These are phyloP conservation scores for Oryzias melastigma DNA, from an alignment of 2,113 vertebrate genomes.

Conservation along the genomic window DNA sequence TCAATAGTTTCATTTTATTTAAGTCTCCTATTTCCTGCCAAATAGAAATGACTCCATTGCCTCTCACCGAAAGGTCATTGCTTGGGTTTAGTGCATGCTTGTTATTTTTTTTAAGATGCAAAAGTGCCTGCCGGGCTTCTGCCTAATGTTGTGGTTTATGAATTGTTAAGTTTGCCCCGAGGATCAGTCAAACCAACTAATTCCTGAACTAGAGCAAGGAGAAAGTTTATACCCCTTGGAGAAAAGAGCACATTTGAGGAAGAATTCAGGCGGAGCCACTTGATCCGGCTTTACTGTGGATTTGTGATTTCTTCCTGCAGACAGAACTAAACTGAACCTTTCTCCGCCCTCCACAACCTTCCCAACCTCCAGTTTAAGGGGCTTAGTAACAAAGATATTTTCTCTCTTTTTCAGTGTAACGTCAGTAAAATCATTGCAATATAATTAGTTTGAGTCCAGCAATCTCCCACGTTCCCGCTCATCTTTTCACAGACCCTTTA, in stretches of 20 bases:
- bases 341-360: slow-evolving; percentile 4
- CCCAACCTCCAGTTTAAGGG: too few species aligned
- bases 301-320: slow-evolving; percentile 40
- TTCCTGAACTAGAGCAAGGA: slow-evolving; percentile 27
- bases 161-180: slow-evolving; percentile 31
- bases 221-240: slow-evolving; percentile 42
- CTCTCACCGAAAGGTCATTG: too few species aligned
- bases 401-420: too few species aligned
- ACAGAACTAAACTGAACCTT: slow-evolving; percentile 35
- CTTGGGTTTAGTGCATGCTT: too few species aligned
- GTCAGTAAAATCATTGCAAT: too few species aligned
- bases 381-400: too few species aligned
- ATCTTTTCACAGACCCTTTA: slow-evolving; percentile 19
- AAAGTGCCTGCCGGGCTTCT: slow-evolving; percentile 13
- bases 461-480: slow-evolving; percentile 2
- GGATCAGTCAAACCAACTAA: slow-evolving; percentile 32
- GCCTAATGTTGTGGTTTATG: slow-evolving; percentile 8
- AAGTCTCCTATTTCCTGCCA: too few species aligned
- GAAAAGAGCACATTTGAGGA: slow-evolving; percentile 44
- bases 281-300: slow-evolving; percentile 48
- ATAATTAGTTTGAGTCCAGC: too few species aligned
- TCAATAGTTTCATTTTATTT: too few species aligned
- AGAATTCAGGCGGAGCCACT: slow-evolving; percentile 40
- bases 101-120: not conserved
- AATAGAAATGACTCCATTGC: too few species aligned